Evolutionary conservation across 2,113 vertebrate species (phyloP).

Genomic region (Carollia perspicillata): DNA sequence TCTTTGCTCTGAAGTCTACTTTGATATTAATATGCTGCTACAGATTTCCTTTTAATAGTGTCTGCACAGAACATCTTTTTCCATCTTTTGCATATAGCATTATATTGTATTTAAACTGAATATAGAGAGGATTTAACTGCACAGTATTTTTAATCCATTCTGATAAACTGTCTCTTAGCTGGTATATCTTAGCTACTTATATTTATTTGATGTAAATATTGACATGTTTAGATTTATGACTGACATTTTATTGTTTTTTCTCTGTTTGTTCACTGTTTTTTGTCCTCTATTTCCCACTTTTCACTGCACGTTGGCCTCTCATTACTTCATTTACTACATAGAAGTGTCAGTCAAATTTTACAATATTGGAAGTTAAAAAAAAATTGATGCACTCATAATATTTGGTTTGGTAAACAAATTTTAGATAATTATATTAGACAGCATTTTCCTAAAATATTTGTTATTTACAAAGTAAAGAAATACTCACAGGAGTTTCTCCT

Average conservation of each 20-base stretch:
- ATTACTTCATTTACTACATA: neutral
- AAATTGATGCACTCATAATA: neutral
- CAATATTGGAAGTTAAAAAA: neutral
- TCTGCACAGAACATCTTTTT: neutral
- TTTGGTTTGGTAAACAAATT: neutral
- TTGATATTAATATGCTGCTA: neutral
- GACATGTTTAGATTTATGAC: neutral
- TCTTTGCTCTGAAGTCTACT: neutral
- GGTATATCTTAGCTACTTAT: neutral
- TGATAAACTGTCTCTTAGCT: neutral
- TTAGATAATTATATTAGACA: neutral
- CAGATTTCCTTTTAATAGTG: neutral
- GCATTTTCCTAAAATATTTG: neutral
- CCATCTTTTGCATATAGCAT: neutral
- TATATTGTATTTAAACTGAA: neutral
- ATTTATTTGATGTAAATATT: slow-evolving; percentile 4
- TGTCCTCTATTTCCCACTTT: neutral
- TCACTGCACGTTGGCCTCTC: neutral
- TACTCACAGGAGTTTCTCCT: slow-evolving; percentile 82
- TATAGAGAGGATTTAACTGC: neutral
- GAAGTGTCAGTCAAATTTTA: neutral
- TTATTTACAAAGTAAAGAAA: slow-evolving; percentile 23
- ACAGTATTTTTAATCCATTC: neutral
- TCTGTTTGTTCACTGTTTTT: neutral
- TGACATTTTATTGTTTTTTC: neutral